These are phyloP conservation scores for Sterrhoptilus dennistouni DNA, from an alignment of 2,113 vertebrate species.

Conservation along the genomic window DNA sequence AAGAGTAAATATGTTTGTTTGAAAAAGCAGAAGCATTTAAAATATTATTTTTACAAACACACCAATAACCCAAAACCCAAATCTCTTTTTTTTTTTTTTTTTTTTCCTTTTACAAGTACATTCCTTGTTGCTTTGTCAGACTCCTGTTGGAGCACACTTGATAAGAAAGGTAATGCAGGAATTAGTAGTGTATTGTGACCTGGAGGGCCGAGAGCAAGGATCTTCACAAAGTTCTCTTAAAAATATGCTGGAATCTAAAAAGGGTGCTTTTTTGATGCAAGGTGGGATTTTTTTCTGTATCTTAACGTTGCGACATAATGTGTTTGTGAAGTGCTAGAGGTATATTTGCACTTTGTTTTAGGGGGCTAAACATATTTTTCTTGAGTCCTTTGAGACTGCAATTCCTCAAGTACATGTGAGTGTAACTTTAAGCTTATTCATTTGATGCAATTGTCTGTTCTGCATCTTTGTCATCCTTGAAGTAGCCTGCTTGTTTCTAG, in stretches of 20 bases:
- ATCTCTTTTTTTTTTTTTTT: not conserved
- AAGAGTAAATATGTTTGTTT: not conserved
- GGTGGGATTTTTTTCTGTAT: not conserved
- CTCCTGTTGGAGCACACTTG: not conserved
- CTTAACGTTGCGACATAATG: not conserved
- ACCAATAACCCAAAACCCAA: not conserved
- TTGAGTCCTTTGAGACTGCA: not conserved
- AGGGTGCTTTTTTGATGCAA: not conserved
- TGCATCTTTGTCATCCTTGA: not conserved
- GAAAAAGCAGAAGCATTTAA: not conserved
- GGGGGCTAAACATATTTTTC: not conserved
- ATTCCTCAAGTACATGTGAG: not conserved
- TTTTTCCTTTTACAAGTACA: not conserved
- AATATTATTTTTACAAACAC: not conserved
- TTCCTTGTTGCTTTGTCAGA: not conserved
- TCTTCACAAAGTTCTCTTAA: not conserved
- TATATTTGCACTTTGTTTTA: not conserved
- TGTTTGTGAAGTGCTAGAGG: not conserved
- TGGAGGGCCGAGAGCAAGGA: not conserved
- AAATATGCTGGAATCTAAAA: not conserved
- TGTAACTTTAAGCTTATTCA: rapidly evolving
- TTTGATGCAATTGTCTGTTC: not conserved
- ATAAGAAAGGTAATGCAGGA: not conserved
- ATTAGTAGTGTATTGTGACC: not conserved
- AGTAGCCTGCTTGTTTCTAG: not conserved